phyloP scores from a whole-genome alignment of 2,113 vertebrate genomes.

The Apeltes quadracus region DNA sequence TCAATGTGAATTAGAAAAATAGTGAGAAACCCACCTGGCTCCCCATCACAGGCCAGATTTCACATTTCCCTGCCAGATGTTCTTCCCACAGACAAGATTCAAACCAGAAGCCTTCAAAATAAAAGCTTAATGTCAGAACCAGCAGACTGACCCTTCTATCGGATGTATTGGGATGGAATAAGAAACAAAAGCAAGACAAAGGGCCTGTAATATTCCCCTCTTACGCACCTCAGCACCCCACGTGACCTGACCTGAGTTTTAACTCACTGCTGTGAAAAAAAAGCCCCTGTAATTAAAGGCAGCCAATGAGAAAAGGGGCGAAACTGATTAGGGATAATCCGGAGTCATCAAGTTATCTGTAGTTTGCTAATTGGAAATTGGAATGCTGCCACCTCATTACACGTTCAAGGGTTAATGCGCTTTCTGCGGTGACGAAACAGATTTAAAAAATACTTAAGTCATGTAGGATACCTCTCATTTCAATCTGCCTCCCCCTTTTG shows the following conservation, averaged over 20 bases:
- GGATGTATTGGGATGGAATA: neutral
- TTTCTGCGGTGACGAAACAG: neutral
- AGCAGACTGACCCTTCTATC: neutral
- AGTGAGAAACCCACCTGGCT: neutral
- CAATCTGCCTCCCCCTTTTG: neutral
- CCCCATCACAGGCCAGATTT: neutral
- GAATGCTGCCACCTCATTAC: constrained; percentile 21
- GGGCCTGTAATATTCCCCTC: neutral
- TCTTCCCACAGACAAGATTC: neutral
- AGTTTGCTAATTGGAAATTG: constrained; percentile 14
- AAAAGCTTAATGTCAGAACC: neutral
- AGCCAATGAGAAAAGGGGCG: neutral
- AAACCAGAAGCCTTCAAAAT: constrained; percentile 2
- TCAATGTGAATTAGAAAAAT: neutral
- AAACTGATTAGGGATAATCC: neutral
- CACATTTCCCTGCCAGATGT: neutral
- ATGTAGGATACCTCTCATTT: neutral
- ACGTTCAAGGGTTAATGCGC: constrained; percentile 21
- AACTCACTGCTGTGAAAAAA: neutral
- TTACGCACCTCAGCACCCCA: neutral
- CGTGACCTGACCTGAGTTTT: neutral
- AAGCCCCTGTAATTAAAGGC: neutral
- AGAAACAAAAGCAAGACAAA: neutral
- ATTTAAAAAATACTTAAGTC: neutral
- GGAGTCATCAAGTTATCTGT: constrained; percentile 19